Conservation (phyloP, 2,113 vertebrate genomes). For the Megalops atlanticus region DNA sequence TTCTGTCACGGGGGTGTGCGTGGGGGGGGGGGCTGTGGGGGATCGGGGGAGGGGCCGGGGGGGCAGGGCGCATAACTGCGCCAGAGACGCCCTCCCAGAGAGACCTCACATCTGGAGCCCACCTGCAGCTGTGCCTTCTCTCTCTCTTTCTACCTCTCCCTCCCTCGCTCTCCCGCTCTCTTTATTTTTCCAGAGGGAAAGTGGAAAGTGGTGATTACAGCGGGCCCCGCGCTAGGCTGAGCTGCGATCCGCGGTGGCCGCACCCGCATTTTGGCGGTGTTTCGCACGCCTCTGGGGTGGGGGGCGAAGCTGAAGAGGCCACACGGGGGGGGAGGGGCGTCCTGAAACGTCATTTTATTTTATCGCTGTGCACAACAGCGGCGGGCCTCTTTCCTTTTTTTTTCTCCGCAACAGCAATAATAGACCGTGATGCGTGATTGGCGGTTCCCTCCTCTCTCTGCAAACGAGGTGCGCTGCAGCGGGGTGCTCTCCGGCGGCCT, state of each 20-base stretch:
- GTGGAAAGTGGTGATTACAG: slow-evolving; percentile 21
- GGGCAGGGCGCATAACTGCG: slow-evolving; percentile 42
- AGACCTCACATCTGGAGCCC: slow-evolving; percentile 72
- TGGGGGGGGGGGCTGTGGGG: not conserved
- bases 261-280: slow-evolving; percentile 50
- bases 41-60: not conserved
- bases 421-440: slow-evolving; percentile 18
- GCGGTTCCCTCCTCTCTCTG: not conserved
- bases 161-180: slow-evolving; percentile 6
- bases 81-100: slow-evolving; percentile 59
- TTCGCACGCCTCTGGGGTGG: slow-evolving; percentile 35
- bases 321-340: slow-evolving; percentile 21
- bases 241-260: slow-evolving; percentile 43
- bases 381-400: slow-evolving; percentile 40
- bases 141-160: not conserved
- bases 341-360: slow-evolving; percentile 54
- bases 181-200: slow-evolving; percentile 36
- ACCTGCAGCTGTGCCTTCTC: slow-evolving; percentile 61
- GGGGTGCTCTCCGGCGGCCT: not conserved
- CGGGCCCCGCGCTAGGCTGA: slow-evolving; percentile 43
- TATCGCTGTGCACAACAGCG: slow-evolving; percentile 46
- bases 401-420: slow-evolving; percentile 40
- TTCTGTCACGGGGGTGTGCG: slow-evolving; percentile 54
- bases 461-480: not conserved
- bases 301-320: too few species aligned